Base-by-base conservation (phyloP, 2,888 invertebrate species). In the Noctua fimbriata region DNA sequence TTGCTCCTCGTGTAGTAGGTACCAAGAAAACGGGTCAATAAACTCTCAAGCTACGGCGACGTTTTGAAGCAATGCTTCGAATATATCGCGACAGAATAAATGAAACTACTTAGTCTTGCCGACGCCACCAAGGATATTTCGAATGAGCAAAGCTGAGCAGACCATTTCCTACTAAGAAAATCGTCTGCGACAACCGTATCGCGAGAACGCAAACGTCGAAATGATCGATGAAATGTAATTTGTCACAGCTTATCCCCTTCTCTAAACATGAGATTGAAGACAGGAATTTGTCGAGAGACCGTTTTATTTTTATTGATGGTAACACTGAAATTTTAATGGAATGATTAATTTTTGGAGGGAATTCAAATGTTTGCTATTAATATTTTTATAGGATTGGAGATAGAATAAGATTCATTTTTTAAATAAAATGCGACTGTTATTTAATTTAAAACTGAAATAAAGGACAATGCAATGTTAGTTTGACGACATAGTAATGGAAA, bases 171-270 rank as follows among this genome's bases (percentile, higher is more conserved):
- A 28, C 36, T 18, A 47, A 65, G 71, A 76, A 69, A 73, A 73
- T 66, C 41, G 60, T 66, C 66, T n/a, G 2, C 12, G 67, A 69
- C 44, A 55, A 55, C 52, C 70, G 80, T 86, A 86, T 86, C 79
- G 69, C 49, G 63, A 79, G 44, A 74, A 81, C 72, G 24, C 67
- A 71, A 67, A 76, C 66, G 73, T 76, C 69, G 63, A 78, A 82
- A 85, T 91, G 90, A 89, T 90, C 87, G 88, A 91, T 91, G 83
- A 76, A 86, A 76, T 79, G 88, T 87, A 84, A 90, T 91, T 90
- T 90, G 87, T 90, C 88, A 87, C 83, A 87, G 88, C 81, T 85
- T 88, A 82, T 87, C 83, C 78, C 28, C 78, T 81, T 79, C 78
- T 79, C 81, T 78, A 79, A 83, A 79, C 73, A 78, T 78, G 76